A percentile compares a stretch with the other conserved stretches of the same genome.
Evolutionary conservation across 2,113 vertebrate species (phyloP).

Genomic region (Phaetusa simplex): DNA sequence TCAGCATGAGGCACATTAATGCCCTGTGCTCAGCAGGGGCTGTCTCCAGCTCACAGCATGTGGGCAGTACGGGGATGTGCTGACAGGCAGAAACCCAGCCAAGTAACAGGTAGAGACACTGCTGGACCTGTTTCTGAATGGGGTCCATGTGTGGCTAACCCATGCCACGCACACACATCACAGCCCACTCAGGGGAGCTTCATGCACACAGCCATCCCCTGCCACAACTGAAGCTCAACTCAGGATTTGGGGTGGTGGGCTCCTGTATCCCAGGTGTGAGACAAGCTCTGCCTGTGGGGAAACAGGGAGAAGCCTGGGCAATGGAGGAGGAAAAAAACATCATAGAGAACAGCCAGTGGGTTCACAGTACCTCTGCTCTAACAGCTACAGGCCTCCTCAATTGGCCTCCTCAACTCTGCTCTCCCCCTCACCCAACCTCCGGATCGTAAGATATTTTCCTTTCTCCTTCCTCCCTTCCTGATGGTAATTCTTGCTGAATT

Average conservation of each 20-base stretch:
- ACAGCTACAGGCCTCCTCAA: background rate
- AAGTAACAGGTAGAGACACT: accelerated
- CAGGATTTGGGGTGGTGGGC: background rate
- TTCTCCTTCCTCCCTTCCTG: background rate
- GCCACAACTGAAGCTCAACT: background rate
- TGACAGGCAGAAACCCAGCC: background rate
- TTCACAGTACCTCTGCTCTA: background rate
- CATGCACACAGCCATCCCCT: background rate
- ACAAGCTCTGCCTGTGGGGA: background rate
- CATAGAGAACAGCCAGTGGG: background rate
- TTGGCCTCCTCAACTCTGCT: background rate
- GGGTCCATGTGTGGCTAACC: accelerated
- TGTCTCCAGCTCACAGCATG: background rate
- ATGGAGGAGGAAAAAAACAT: background rate
- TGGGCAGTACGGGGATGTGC: background rate
- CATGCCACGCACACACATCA: background rate
- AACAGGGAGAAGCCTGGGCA: background rate
- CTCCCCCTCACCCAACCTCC: accelerated
- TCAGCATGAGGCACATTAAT: background rate
- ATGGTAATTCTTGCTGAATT: background rate
- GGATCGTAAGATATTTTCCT: background rate
- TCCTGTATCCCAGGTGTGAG: background rate
- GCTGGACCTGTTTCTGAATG: background rate
- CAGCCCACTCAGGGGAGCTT: background rate
- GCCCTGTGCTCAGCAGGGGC: background rate